phyloP scores from a whole-genome alignment of 2,797 vertebrate species.

The Platalea minor region DNA sequence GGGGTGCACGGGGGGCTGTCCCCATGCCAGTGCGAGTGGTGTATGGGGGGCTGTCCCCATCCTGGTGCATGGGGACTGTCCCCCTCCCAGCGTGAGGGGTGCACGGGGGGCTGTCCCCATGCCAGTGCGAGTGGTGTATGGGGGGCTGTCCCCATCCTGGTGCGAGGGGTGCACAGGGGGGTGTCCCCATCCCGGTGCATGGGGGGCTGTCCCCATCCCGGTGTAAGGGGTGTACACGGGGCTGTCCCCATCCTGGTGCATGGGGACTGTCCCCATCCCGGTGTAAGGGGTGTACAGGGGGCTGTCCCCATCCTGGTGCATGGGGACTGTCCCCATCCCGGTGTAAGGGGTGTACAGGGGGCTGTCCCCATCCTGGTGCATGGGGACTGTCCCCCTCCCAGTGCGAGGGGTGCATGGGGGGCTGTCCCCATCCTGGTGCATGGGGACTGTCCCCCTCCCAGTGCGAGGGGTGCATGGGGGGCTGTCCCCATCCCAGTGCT shows the following conservation, averaged over 20 bases:
- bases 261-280: neutral
- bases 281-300: neutral
- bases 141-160: neutral
- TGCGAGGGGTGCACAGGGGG: neutral
- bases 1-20: neutral
- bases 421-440: too few species aligned
- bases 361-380: too few species aligned
- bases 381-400: too few species aligned
- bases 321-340: neutral
- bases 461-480: neutral
- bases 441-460: too few species aligned
- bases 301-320: neutral
- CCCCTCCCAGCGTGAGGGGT: neutral
- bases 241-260: neutral
- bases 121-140: too few species aligned
- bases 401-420: too few species aligned
- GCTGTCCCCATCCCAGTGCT: too few species aligned
- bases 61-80: neutral
- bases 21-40: neutral
- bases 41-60: neutral
- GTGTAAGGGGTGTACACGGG: neutral
- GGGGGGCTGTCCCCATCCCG: neutral
- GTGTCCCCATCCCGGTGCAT: neutral
- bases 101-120: fast-evolving
- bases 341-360: too few species aligned